phyloP scores from a whole-genome alignment of 1,140 invertebrate genomes.

The Heterodera schachtii region DNA sequence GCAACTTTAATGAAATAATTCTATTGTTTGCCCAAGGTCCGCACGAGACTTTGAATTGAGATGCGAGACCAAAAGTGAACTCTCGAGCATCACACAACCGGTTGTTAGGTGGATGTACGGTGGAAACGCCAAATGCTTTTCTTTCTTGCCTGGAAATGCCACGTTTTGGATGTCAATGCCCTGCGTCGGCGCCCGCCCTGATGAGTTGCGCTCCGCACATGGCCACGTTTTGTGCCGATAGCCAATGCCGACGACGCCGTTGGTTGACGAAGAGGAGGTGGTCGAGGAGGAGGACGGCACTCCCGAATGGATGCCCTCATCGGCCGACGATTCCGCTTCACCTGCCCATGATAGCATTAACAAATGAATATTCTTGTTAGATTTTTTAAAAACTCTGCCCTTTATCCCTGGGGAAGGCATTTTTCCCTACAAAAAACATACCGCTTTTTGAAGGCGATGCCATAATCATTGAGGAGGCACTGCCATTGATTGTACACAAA shows the following conservation, averaged over 20 bases:
- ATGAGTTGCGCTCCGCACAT: background rate
- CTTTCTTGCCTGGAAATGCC: slow-evolving; percentile 64
- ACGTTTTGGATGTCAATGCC: slow-evolving; percentile 75
- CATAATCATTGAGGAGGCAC: background rate
- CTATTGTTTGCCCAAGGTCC: no score
- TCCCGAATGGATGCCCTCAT: slow-evolving; percentile 47
- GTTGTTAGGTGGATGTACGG: no score
- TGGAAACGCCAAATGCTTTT: slow-evolving; percentile 2
- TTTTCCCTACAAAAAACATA: background rate
- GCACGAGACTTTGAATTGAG: no score
- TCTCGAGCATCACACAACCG: no score
- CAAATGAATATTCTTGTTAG: background rate
- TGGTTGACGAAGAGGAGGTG: slow-evolving; percentile 16
- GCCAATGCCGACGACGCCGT: background rate
- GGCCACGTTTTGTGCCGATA: slow-evolving; percentile 29
- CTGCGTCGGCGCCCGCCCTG: slow-evolving; percentile 70
- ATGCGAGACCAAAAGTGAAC: no score
- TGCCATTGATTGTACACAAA: background rate
- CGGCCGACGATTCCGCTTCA: slow-evolving; percentile 27
- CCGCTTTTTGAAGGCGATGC: background rate
- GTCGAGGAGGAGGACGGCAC: slow-evolving; percentile 37
- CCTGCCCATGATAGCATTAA: background rate
- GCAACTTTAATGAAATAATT: no score
- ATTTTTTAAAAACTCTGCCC: background rate
- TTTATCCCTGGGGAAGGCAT: background rate